These are phyloP conservation scores for Patella depressa DNA, from an alignment of 2,888 invertebrate species.

Conservation along the genomic window DNA sequence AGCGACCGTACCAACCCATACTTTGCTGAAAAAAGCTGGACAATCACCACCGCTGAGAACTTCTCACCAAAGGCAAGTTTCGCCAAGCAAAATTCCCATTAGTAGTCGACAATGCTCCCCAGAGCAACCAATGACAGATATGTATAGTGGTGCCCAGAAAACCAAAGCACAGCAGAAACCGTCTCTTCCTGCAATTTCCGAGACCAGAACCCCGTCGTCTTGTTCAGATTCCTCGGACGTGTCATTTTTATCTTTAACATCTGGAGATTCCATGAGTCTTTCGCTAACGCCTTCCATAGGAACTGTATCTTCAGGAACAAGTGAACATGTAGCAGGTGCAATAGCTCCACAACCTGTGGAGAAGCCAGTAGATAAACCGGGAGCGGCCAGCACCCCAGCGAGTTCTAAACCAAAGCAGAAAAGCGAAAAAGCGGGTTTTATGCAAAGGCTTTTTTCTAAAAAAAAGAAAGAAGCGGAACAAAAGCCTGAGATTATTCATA, in stretches of 20 bases:
- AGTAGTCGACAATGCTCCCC: conserved; percentile 26
- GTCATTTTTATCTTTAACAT: conserved; percentile 34
- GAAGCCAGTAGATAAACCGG: conserved; percentile 22
- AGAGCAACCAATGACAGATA: conserved; percentile 24
- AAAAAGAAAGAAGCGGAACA: conserved; percentile 52
- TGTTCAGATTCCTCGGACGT: conserved; percentile 43
- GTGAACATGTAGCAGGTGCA: conserved; percentile 15
- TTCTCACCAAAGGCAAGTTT: conserved; percentile 25
- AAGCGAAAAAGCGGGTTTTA: conserved; percentile 51
- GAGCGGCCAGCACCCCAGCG: neutral
- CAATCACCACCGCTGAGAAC: conserved; percentile 17
- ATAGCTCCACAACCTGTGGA: conserved; percentile 30
- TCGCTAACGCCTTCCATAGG: conserved; percentile 21
- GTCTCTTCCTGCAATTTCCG: conserved; percentile 44
- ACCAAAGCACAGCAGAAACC: conserved; percentile 35
- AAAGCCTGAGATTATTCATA: conserved; percentile 12
- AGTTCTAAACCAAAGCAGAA: conserved; percentile 33
- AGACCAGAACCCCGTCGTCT: conserved; percentile 44
- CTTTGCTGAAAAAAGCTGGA: conserved; percentile 33
- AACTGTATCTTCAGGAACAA: conserved; percentile 21
- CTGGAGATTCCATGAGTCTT: conserved; percentile 22
- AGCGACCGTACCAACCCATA: conserved; percentile 58
- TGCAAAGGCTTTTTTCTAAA: conserved; percentile 61
- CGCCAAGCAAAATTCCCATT: conserved; percentile 44
- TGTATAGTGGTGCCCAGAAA: conserved; percentile 16